phyloP scores from a whole-genome alignment of 2,888 invertebrate species.

The Drosophila parthenogenetica region DNA sequence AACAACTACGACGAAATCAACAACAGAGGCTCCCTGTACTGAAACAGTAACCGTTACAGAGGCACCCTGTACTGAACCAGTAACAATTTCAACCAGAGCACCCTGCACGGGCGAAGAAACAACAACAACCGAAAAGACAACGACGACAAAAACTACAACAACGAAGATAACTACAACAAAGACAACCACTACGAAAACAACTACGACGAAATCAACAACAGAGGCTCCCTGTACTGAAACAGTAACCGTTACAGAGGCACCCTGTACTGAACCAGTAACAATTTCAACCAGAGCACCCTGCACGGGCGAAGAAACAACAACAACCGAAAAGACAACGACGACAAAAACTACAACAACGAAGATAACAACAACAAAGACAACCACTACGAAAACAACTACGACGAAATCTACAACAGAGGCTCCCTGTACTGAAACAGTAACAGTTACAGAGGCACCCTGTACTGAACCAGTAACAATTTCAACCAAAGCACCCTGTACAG shows the following conservation, averaged over 20 bases:
- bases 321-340: background rate
- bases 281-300: no score
- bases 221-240: slow-evolving; percentile 9
- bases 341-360: slow-evolving; percentile 14
- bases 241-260: background rate
- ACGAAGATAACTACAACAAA: slow-evolving; percentile 13
- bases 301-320: slow-evolving; percentile 13
- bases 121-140: background rate
- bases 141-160: slow-evolving; percentile 9
- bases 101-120: slow-evolving; percentile 16
- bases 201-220: slow-evolving; percentile 18
- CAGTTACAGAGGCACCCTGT: slow-evolving; percentile 5
- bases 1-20: slow-evolving; percentile 18
- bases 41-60: slow-evolving; percentile 13
- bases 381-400: slow-evolving; percentile 18
- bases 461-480: no score
- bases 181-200: background rate
- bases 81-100: background rate
- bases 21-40: background rate
- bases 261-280: slow-evolving; percentile 3
- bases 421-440: slow-evolving; percentile 3
- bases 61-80: background rate
- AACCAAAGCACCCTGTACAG: slow-evolving; percentile 21
- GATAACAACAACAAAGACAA: slow-evolving; percentile 5
- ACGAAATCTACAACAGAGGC: slow-evolving; percentile 2